phyloP scores from a whole-genome alignment of 2,888 invertebrate species.

The Agonopterix subpropinquella region DNA sequence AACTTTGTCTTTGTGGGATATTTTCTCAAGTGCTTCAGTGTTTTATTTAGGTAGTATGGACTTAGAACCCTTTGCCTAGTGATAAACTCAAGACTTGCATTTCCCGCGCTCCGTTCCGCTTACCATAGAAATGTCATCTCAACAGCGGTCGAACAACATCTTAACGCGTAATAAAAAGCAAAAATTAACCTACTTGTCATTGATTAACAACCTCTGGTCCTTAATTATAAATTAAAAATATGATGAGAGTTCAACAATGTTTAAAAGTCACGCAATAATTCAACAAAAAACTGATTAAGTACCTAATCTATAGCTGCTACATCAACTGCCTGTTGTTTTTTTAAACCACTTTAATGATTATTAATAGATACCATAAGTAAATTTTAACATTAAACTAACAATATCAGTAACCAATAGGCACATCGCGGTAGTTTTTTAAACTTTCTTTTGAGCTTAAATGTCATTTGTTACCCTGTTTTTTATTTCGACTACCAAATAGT shows the following conservation, averaged over 20 bases:
- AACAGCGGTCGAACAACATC: slow-evolving; percentile 6
- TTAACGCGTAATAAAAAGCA: slow-evolving; percentile 9
- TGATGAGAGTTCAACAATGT: slow-evolving; percentile 55
- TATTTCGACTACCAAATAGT: slow-evolving; percentile 7
- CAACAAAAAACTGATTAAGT: slow-evolving; percentile 33
- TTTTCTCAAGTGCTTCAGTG: too few relatives aligned
- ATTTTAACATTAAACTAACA: slow-evolving; percentile 1
- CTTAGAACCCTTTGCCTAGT: too few relatives aligned
- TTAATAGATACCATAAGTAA: background rate
- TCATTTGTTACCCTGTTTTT: slow-evolving; percentile 59
- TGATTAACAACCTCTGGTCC: slow-evolving; percentile 29
- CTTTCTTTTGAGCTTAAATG: slow-evolving; percentile 44
- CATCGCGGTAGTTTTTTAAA: slow-evolving; percentile 19
- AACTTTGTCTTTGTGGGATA: too few relatives aligned
- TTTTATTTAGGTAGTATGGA: too few relatives aligned
- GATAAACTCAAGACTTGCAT: too few relatives aligned
- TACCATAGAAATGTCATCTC: too few relatives aligned
- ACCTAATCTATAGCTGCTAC: slow-evolving; percentile 14
- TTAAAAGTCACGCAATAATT: slow-evolving; percentile 49
- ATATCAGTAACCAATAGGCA: slow-evolving; percentile 34
- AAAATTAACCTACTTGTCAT: slow-evolving; percentile 28
- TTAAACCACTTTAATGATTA: background rate
- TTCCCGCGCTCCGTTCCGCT: too few relatives aligned
- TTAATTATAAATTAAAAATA: slow-evolving; percentile 30
- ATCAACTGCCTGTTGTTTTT: slow-evolving; percentile 17